phyloP scores from a whole-genome alignment of 2,888 invertebrate genomes.

The Criorhina ranunculi region DNA sequence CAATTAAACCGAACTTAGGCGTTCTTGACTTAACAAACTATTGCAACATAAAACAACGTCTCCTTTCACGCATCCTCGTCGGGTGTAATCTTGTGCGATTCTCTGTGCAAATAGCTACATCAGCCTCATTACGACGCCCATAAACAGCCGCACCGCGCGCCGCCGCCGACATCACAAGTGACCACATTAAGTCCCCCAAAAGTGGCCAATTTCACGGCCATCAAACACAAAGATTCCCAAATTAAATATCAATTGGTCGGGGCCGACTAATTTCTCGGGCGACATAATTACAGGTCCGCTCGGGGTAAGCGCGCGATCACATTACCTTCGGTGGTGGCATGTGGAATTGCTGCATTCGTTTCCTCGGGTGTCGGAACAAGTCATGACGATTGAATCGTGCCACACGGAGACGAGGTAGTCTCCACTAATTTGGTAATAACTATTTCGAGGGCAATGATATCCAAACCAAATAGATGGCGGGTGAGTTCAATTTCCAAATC shows the following conservation, averaged over 20 bases:
- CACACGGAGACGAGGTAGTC: slow-evolving; percentile 42
- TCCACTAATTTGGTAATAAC: slow-evolving; percentile 75
- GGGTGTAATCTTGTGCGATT: slow-evolving; percentile 9
- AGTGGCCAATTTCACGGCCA: slow-evolving; percentile 73
- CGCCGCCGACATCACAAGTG: slow-evolving; percentile 31
- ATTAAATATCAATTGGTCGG: slow-evolving; percentile 74
- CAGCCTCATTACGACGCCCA: slow-evolving; percentile 56
- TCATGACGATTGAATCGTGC: slow-evolving; percentile 75
- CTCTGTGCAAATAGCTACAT: slow-evolving; percentile 66
- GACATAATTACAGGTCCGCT: slow-evolving; percentile 72
- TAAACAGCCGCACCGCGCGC: slow-evolving; percentile 20
- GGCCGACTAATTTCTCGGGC: slow-evolving; percentile 66
- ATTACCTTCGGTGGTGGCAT: slow-evolving; percentile 4
- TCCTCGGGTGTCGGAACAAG: slow-evolving; percentile 62
- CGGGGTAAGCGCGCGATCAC: slow-evolving; percentile 32
- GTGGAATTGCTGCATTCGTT: slow-evolving; percentile 39
- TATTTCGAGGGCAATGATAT: slow-evolving; percentile 71
- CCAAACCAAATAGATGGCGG: slow-evolving; percentile 66
- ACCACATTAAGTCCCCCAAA: slow-evolving; percentile 59
- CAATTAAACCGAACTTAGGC: slow-evolving; percentile 77
- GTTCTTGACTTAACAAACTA: slow-evolving; percentile 71
- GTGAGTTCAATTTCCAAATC: slow-evolving; percentile 62
- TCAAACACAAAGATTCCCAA: slow-evolving; percentile 70
- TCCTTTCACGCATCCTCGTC: slow-evolving; percentile 22
- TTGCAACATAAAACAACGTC: slow-evolving; percentile 60